These are phyloP conservation scores for Lasioglossum malachurum DNA, from an alignment of 2,888 invertebrate genomes.

Conservation along the genomic window DNA sequence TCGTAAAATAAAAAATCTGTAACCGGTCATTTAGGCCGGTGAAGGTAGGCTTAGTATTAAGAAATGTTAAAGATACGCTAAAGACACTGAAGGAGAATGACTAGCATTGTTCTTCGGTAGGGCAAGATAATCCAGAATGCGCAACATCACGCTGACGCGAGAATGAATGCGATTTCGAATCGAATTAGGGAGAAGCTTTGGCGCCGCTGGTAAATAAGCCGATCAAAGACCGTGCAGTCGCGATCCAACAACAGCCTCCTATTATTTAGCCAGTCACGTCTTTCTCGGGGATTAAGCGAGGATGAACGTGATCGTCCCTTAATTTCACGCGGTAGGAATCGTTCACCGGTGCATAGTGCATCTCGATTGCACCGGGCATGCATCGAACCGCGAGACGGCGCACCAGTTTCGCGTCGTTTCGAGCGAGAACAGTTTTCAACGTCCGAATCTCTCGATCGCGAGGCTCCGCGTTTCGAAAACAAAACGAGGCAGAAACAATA, in stretches of 20 bases:
- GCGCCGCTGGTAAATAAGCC: constrained; percentile 9
- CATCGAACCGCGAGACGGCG: constrained; percentile 16
- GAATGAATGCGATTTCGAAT: neutral
- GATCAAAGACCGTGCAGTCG: constrained; percentile 54
- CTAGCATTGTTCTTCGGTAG: too few relatives aligned
- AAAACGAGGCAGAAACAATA: constrained; percentile 7
- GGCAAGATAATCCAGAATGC: neutral
- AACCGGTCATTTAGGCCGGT: too few relatives aligned
- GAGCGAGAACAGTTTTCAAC: neutral
- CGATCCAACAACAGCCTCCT: constrained; percentile 47
- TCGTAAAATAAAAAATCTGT: too few relatives aligned
- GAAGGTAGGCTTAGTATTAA: too few relatives aligned
- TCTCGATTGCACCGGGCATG: constrained; percentile 44
- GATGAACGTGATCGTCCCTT: constrained; percentile 68
- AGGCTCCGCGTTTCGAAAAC: neutral
- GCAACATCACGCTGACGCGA: neutral
- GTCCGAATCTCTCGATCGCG: neutral
- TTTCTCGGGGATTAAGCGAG: constrained; percentile 45
- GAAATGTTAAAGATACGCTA: too few relatives aligned
- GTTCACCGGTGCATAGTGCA: constrained; percentile 39
- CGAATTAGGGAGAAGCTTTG: neutral
- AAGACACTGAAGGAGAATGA: too few relatives aligned
- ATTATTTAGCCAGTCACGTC: constrained; percentile 68
- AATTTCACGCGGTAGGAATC: constrained; percentile 53
- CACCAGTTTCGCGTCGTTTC: neutral